Evolutionary conservation across 2,113 vertebrate genomes (phyloP).

Genomic region (Marmota flaviventris): DNA sequence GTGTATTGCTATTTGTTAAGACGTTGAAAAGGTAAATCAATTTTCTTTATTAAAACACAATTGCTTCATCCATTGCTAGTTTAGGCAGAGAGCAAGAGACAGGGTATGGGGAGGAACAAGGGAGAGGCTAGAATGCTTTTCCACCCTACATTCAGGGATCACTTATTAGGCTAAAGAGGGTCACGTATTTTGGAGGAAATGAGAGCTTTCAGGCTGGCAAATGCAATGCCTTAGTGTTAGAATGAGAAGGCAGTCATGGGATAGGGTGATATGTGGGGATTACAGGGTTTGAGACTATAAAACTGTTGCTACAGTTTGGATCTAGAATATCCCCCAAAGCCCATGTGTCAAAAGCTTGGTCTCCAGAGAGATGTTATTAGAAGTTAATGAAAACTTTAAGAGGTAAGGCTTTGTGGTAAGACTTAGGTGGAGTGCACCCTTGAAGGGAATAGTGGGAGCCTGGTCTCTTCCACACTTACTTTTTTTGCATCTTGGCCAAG

Average conservation of each 20-base stretch:
- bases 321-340: not conserved
- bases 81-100: constrained; percentile 4
- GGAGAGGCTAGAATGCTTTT: not conserved
- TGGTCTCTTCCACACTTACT: not conserved
- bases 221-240: not conserved
- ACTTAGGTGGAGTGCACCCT: not conserved
- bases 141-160: constrained; percentile 1
- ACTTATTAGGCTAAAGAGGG: constrained; percentile 62
- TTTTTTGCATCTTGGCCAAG: not conserved
- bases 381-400: not conserved
- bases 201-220: not conserved
- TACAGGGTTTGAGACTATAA: not conserved
- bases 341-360: not conserved
- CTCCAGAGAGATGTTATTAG: not conserved
- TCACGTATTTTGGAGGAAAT: not conserved
- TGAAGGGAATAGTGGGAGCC: not conserved
- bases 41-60: constrained; percentile 88
- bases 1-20: constrained; percentile 82
- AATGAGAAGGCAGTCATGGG: not conserved
- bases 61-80: constrained; percentile 83
- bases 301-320: not conserved
- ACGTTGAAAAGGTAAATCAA: constrained; percentile 86
- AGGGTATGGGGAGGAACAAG: not conserved
- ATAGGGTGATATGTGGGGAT: not conserved
- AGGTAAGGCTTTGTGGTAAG: not conserved